These are phyloP conservation scores for Aplysina aerophoba DNA, from an alignment of 37 sponge, comb jelly and placozoan species.

Conservation along the genomic window DNA sequence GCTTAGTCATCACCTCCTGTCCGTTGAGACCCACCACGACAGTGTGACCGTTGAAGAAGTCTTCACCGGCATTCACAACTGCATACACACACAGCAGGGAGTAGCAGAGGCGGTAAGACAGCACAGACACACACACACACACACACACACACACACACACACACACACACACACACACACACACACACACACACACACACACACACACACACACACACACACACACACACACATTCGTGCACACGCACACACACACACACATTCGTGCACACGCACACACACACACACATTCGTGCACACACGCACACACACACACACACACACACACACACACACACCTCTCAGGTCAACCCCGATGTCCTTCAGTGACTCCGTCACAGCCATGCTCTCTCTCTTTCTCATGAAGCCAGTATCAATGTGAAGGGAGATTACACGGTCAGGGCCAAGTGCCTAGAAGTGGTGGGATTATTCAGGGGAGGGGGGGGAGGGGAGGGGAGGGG, in stretches of 20 bases:
- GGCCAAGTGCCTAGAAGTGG: slow-evolving; percentile 77
- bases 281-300: not conserved
- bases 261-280: not conserved
- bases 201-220: slow-evolving; percentile 34
- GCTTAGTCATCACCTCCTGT: slow-evolving; percentile 38
- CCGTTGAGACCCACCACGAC: slow-evolving; percentile 19
- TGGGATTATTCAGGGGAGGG: too few relatives aligned
- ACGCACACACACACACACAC: not conserved
- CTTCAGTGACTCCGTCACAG: slow-evolving; percentile 74
- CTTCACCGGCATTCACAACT: slow-evolving; percentile 44
- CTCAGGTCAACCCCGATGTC: slow-evolving; percentile 65
- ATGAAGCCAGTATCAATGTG: slow-evolving; percentile 95
- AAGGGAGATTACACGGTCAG: slow-evolving; percentile 72
- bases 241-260: slow-evolving; percentile 34
- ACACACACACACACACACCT: slow-evolving; percentile 44
- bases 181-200: not conserved
- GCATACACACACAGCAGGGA: slow-evolving; percentile 28
- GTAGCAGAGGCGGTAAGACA: too few relatives aligned
- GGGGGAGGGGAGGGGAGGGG: not conserved
- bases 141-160: not conserved
- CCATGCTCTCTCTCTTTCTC: slow-evolving; percentile 78
- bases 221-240: slow-evolving; percentile 6
- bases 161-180: not conserved
- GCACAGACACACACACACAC: slow-evolving; percentile 24
- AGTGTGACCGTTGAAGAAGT: slow-evolving; percentile 53